Evolutionary conservation across 2,113 vertebrate species (phyloP).

Genomic region (Litocranius walleri): DNA sequence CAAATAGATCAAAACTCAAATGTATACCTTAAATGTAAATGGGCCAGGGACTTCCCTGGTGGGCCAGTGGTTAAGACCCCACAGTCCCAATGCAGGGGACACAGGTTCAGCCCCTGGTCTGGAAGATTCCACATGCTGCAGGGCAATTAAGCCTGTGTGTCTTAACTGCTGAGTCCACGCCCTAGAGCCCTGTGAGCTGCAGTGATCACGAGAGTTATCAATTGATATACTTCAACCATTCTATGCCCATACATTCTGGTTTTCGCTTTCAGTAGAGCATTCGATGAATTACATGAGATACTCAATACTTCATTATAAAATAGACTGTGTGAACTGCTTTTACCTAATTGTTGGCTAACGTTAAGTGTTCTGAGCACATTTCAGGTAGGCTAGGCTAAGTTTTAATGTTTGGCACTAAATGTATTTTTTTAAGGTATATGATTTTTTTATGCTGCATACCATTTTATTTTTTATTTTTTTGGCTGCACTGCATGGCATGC

Average conservation of each 20-base stretch:
- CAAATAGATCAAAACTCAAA: background rate
- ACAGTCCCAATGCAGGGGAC: background rate
- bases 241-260: background rate
- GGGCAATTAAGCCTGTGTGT: background rate
- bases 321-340: background rate
- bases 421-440: background rate
- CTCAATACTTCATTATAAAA: background rate
- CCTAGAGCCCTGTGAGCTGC: background rate
- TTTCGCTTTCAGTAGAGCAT: background rate
- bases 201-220: background rate
- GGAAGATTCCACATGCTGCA: background rate
- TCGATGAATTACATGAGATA: background rate
- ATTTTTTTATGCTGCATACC: background rate
- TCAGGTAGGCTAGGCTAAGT: background rate
- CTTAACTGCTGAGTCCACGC: background rate
- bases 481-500: background rate
- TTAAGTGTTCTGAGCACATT: background rate
- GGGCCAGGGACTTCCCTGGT: background rate
- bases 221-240: background rate
- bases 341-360: background rate
- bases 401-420: background rate
- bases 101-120: background rate
- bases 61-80: background rate
- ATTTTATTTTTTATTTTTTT: background rate
- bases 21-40: conserved; percentile 13